phyloP scores from a whole-genome alignment of 2,888 invertebrate species.

The Erebia palarica region DNA sequence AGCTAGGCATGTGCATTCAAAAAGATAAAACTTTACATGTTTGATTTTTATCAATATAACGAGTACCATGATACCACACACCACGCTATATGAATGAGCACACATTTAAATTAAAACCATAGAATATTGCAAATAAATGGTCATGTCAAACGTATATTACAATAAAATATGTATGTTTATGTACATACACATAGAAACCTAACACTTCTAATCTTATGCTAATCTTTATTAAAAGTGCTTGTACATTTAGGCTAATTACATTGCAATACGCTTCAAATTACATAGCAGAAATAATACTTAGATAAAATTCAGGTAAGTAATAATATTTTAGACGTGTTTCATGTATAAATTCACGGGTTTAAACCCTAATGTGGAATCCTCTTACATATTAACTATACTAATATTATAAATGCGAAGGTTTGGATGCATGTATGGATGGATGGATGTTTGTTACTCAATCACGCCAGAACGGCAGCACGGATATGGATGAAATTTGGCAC shows the following conservation, averaged over 20 bases:
- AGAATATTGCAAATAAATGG: slow-evolving; percentile 20
- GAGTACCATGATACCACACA: neutral
- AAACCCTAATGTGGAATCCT: no score
- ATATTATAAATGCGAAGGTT: no score
- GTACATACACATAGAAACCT: slow-evolving; percentile 25
- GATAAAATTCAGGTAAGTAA: neutral
- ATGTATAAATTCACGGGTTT: no score
- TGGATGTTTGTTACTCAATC: no score
- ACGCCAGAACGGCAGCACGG: no score
- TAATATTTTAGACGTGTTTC: neutral
- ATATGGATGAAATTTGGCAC: no score
- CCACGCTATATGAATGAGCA: neutral
- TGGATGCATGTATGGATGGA: no score
- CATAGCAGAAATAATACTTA: neutral
- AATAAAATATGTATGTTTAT: slow-evolving; percentile 32
- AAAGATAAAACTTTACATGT: neutral
- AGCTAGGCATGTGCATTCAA: neutral
- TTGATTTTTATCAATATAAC: neutral
- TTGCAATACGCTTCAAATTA: slow-evolving; percentile 4
- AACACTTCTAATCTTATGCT: slow-evolving; percentile 34
- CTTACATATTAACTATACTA: no score
- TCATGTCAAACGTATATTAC: slow-evolving; percentile 27
- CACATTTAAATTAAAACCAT: slow-evolving; percentile 14
- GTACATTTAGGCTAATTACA: slow-evolving; percentile 15
- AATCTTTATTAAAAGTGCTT: slow-evolving; percentile 29